Base-by-base conservation (phyloP, 2,888 invertebrate species). In the Leptarthrus brevirostris region DNA sequence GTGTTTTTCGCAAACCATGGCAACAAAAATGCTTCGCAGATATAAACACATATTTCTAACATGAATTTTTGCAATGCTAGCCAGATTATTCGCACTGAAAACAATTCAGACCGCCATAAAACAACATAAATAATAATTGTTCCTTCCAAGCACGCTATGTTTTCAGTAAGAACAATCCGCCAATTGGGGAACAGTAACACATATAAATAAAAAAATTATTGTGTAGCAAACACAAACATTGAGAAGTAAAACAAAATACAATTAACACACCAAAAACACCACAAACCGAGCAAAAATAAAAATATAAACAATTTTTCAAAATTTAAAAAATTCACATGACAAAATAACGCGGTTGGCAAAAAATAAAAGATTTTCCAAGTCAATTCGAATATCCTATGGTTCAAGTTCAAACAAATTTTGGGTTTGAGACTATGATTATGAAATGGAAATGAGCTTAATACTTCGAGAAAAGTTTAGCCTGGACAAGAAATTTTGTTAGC, bases 51-150 rank as follows among this genome's bases (percentile, higher is more conserved):
- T 14, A 16, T 26, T 26, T 24, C 56, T 56, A 56, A 56, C 56
- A 56, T 56, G 56, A 56, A 56, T 40, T 40, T 10, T 61, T 22
- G 44, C n/a, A n/a, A n/a, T n/a, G n/a, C n/a, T n/a, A n/a, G n/a
- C n/a, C n/a, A n/a, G n/a, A n/a, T n/a, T n/a, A n/a, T n/a, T n/a
- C n/a, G n/a, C n/a, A n/a, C n/a, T n/a, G n/a, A n/a, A n/a, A n/a
- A n/a, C n/a, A n/a, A n/a, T n/a, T n/a, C n/a, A n/a, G n/a, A n/a
- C n/a, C n/a, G n/a, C n/a, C n/a, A n/a, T n/a, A n/a, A n/a, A n/a
- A n/a, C n/a, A n/a, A n/a, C n/a, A n/a, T n/a, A n/a, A n/a, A n/a
- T n/a, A n/a, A n/a, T n/a, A n/a, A n/a, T n/a, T n/a, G n/a, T n/a
- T n/a, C n/a, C n/a, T n/a, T n/a, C n/a, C n/a, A n/a, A n/a, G n/a